phyloP scores from a whole-genome alignment of 2,888 invertebrate genomes.

The Kuschelorhynchus macadamiae region DNA sequence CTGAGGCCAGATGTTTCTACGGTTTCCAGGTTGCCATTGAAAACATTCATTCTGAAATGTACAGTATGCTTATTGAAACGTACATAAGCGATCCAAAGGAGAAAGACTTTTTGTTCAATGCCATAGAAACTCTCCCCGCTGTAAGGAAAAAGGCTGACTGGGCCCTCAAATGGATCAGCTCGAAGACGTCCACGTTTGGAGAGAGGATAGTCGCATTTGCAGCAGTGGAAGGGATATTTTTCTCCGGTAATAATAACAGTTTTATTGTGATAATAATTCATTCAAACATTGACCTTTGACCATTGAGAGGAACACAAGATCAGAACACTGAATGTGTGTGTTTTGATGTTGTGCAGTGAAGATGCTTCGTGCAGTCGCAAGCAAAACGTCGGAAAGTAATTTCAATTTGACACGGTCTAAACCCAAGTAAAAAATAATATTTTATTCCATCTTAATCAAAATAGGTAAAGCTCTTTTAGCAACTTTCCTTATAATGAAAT shows the following conservation, averaged over 20 bases:
- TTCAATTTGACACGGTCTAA: too few relatives aligned
- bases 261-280: too few relatives aligned
- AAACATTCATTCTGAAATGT: constrained; percentile 99
- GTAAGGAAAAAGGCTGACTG: constrained; percentile 98
- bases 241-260: constrained; percentile 98
- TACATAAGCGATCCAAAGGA: constrained; percentile 90
- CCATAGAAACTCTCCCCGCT: constrained; percentile 96
- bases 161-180: constrained; percentile 98
- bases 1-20: constrained; percentile 98
- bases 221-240: constrained; percentile 99
- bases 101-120: constrained; percentile 94
- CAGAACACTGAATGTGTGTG: too few relatives aligned
- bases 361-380: too few relatives aligned
- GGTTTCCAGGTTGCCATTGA: constrained; percentile 99
- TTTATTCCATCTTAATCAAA: too few relatives aligned
- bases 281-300: too few relatives aligned
- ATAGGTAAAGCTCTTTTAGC: too few relatives aligned
- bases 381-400: too few relatives aligned
- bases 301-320: too few relatives aligned
- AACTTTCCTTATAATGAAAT: too few relatives aligned
- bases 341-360: too few relatives aligned
- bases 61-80: constrained; percentile 96
- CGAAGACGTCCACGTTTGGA: constrained; percentile 89
- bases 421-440: too few relatives aligned
- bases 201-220: constrained; percentile 98